phyloP scores from a whole-genome alignment of 1,140 invertebrate genomes.

The Drosophila nigrodunni region DNA sequence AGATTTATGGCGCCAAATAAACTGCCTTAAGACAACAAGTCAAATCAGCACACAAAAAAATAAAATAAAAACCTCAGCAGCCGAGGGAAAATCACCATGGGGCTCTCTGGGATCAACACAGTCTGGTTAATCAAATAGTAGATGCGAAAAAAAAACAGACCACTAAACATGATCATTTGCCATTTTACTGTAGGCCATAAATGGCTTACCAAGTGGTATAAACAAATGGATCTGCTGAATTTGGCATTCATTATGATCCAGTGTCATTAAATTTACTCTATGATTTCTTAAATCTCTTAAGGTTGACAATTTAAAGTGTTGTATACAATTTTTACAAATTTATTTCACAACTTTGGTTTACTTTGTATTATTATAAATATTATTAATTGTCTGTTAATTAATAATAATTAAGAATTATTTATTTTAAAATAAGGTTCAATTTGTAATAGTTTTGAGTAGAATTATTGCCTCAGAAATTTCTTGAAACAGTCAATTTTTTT shows the following conservation, averaged over 20 bases:
- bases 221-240: conserved; percentile 4
- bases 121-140: conserved; percentile 76
- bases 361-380: too few relatives aligned
- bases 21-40: conserved; percentile 75
- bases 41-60: conserved; percentile 57
- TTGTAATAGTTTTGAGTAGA: too few relatives aligned
- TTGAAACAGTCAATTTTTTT: too few relatives aligned
- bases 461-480: too few relatives aligned
- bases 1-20: conserved; percentile 85
- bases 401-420: too few relatives aligned
- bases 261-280: neutral
- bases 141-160: conserved; percentile 58
- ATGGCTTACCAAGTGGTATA: neutral
- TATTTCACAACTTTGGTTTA: too few relatives aligned
- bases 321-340: too few relatives aligned
- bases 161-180: conserved; percentile 77
- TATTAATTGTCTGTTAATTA: too few relatives aligned
- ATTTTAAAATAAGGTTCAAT: too few relatives aligned
- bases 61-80: conserved; percentile 26
- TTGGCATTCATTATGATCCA: conserved; percentile 12
- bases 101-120: conserved; percentile 14
- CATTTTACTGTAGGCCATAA: conserved; percentile 54
- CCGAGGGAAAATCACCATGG: conserved; percentile 4
- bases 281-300: too few relatives aligned
- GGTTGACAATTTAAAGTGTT: too few relatives aligned